Evolutionary conservation across 1,140 invertebrate genomes (phyloP), one percentile per base, ranked within the genome.

Genomic region (Leguminivora glycinivorella): DNA sequence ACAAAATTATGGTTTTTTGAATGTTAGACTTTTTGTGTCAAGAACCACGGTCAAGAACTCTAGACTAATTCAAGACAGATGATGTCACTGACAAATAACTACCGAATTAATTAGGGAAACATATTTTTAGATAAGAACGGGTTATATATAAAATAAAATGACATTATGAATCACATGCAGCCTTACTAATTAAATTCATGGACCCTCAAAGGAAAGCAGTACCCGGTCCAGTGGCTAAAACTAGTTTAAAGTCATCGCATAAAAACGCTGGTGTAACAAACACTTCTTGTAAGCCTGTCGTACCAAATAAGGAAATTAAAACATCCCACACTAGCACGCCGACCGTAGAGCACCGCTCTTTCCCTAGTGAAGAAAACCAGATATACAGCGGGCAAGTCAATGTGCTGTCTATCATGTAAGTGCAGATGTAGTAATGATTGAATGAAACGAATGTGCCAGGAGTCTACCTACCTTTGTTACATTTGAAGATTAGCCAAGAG

Each of bases 281-380:
- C 68, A 78, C 76, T 56, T 81, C 76, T 63, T 68, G 83, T 7
- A 83, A 76, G 75, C 76, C 75, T 72, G 68, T 78, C 24, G 72
- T 38, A 34, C 69, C 76, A 31, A 72, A 84, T 70, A 88, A 89
- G 72, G 85, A 90, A 83, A 82, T 83, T 26, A 68, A 88, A 56
- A 84, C 82, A 10, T 81, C 88, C n/a, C 87, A 87, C 60, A 90
- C 88, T 5, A 87, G 82, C 68, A 82, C 84, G 5, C 87, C 88
- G 12, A 68, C 79, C 14, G 56, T 83, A 9, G 86, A 89, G 71
- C 75, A 79, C 63, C 75, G 79, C 26, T 78, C 83, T 60, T 78
- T 74, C 70, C 78, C 80, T 67, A 76, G 70, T 67, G 84, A 88
- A 82, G 79, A 86, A 72, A 82, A 82, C 71, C 89, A 89, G 75